Evolutionary conservation across 2,113 vertebrate genomes (phyloP), one percentile per base, ranked within the genome.

Genomic region (Speoplatyrhinus poulsoni): DNA sequence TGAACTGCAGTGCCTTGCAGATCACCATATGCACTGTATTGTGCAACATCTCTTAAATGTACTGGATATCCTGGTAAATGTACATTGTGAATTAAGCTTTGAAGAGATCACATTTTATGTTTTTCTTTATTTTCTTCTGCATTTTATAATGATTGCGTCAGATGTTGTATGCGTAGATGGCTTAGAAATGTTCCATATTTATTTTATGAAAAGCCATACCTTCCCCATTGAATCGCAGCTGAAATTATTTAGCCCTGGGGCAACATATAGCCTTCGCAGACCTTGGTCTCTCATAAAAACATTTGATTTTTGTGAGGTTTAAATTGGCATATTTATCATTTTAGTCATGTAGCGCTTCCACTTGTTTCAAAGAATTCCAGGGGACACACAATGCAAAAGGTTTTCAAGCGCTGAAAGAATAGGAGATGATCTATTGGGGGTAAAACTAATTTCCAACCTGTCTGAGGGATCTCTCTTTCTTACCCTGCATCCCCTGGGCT

Each of bases 371-470:
- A 74, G 76, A 87, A 86, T 83, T 78, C 54, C 62, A 64, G 66
- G 72, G 75, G 80, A 80, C 75, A 83, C 26, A 11, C 77, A 73
- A 73, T 64, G 72, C 76, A 70, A 85, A 77, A 81, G 67, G 76
- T 70, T 75, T 68, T 68, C 75, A 83, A 73, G 83, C 85, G 82
- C 79, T 46, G 82, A 82, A 84, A 87, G 84, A 90, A 89, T 79
- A 82, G 79, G 74, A 82, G 83, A 91, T 91, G 89, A 91, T 90
- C 81, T 90, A 91, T 93, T 82, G 75, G 72, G 87, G 82, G 73
- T 81, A 88, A 90, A 91, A 92, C 87, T 90, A 79, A 92, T 93
- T 93, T 92, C 85, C 79, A 85, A 87, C 73, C 87, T 89, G 86
- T 90, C 87, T 85, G 60, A 81, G 69, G 73, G 80, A 86, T 72